A percentile compares a stretch with the other conserved stretches of the same genome.
These are phyloP conservation scores for Parapsyche elsis DNA, from an alignment of 1,140 invertebrate species.

Conservation along the genomic window DNA sequence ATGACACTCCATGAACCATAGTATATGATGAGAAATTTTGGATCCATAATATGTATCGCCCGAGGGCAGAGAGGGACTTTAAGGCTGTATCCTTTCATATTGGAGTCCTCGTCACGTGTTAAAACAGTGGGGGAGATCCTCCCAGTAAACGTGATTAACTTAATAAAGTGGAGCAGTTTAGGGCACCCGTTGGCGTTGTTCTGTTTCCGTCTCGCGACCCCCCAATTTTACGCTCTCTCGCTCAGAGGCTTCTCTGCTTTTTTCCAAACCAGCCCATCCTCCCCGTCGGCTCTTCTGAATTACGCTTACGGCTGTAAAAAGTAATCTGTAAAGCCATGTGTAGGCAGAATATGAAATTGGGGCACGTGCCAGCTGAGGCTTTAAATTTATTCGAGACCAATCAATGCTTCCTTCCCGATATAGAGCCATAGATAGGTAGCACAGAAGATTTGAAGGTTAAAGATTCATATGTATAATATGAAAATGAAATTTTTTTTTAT, in stretches of 20 bases:
- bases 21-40: too few species aligned
- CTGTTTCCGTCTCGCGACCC: background rate
- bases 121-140: conserved; percentile 1
- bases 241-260: background rate
- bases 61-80: background rate
- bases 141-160: conserved; percentile 33
- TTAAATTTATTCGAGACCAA: too few species aligned
- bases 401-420: too few species aligned
- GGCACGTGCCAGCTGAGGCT: background rate
- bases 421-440: too few species aligned
- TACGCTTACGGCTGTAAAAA: conserved; percentile 33
- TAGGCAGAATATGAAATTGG: conserved; percentile 25
- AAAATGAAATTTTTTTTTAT: too few species aligned
- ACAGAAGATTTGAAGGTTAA: too few species aligned
- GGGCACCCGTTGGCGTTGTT: conserved; percentile 37
- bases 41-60: too few species aligned
- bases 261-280: background rate
- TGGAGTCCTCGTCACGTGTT: conserved; percentile 13
- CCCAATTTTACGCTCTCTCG: background rate
- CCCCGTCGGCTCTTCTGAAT: background rate
- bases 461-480: too few species aligned
- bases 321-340: conserved; percentile 34
- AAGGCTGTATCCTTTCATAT: background rate
- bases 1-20: too few species aligned
- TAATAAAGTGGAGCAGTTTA: conserved; percentile 36